phyloP scores from a whole-genome alignment of 2,113 vertebrate genomes.

The Psettodes erumei region DNA sequence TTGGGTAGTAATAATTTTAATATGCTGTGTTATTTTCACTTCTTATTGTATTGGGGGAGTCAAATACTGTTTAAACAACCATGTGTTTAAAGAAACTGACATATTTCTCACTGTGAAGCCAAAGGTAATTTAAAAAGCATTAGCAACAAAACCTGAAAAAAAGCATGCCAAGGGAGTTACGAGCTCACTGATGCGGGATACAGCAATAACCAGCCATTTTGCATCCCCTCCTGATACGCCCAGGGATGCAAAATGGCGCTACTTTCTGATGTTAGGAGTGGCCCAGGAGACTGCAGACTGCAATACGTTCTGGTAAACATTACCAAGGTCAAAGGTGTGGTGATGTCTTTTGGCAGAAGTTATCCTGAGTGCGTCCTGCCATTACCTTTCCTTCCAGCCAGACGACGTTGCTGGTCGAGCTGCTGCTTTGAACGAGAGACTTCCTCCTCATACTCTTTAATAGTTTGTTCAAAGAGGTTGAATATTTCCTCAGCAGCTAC shows the following conservation, averaged over 20 bases:
- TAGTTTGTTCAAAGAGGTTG: conserved; percentile 44
- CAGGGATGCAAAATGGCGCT: conserved; percentile 56
- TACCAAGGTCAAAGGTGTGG: background rate
- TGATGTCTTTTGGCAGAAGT: background rate
- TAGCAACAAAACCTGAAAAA: too few species aligned
- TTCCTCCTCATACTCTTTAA: conserved; percentile 52
- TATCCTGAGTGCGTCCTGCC: background rate
- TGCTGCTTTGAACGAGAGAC: conserved; percentile 18
- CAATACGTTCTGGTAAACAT: background rate
- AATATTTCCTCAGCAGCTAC: conserved; percentile 47
- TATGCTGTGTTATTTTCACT: background rate
- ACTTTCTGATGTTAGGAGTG: background rate
- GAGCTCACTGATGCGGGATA: background rate
- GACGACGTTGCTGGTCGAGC: background rate
- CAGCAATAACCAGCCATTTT: conserved; percentile 36
- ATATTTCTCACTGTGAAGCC: background rate
- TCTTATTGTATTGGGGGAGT: too few species aligned
- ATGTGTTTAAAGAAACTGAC: background rate
- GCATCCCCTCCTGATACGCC: conserved; percentile 21
- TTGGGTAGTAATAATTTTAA: background rate
- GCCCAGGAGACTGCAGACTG: background rate
- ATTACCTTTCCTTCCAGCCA: conserved; percentile 19
- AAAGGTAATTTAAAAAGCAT: too few species aligned
- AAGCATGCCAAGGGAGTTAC: background rate
- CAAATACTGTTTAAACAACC: background rate